These are phyloP conservation scores for Pygocentrus nattereri DNA, from an alignment of 2,797 vertebrate species.

Conservation along the genomic window DNA sequence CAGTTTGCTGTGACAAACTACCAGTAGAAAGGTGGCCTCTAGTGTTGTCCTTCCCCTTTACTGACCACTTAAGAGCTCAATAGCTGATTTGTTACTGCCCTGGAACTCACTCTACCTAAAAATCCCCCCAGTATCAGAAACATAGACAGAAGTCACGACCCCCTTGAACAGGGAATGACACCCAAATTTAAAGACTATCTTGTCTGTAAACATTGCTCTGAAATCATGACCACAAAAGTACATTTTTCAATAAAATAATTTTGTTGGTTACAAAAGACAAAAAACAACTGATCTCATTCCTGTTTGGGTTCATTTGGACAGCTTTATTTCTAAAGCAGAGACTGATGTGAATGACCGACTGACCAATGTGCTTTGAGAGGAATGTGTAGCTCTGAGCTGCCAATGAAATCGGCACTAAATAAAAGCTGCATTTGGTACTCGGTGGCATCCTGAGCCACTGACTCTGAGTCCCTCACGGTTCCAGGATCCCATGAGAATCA, in stretches of 20 bases:
- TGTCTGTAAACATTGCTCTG: background rate
- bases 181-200: background rate
- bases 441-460: conserved; percentile 22
- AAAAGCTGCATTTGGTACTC: background rate
- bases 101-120: background rate
- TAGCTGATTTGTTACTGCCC: background rate
- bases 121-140: background rate
- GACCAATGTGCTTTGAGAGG: conserved; percentile 1
- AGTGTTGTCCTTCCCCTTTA: background rate
- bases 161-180: background rate
- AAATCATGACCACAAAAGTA: background rate
- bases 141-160: background rate
- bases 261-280: background rate
- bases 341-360: no score
- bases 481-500: conserved; percentile 22
- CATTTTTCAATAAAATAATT: background rate
- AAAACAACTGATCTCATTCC: background rate
- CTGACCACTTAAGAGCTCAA: background rate
- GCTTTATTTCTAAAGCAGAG: background rate
- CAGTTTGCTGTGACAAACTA: background rate
- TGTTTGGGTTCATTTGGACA: background rate
- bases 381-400: background rate
- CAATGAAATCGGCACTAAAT: conserved; percentile 14
- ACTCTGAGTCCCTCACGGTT: conserved; percentile 16
- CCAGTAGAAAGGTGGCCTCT: background rate